Percentiles rank a stretch among this genome's conserved stretches.
Evolutionary conservation across 2,888 invertebrate species (phyloP).

Genomic region (Onthophagus sagittarius): DNA sequence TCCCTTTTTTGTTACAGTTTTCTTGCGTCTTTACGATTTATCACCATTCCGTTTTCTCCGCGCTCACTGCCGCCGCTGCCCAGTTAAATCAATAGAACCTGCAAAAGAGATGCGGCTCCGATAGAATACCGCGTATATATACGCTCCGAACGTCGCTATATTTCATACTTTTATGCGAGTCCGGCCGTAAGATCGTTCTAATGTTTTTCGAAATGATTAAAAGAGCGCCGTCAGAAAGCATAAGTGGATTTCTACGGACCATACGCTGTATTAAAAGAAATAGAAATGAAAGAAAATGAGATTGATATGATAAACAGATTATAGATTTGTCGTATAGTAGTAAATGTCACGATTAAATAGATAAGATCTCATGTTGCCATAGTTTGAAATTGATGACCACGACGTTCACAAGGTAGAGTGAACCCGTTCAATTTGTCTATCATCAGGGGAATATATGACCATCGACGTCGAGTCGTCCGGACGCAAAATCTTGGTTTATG

Average conservation of each 20-base stretch:
- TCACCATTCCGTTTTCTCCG: neutral
- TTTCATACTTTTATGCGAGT: neutral
- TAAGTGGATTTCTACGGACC: neutral
- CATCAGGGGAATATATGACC: neutral
- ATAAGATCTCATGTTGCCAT: neutral
- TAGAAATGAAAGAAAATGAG: too few relatives aligned
- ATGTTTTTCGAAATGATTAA: neutral
- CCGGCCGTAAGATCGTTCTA: neutral
- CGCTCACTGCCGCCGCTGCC: neutral
- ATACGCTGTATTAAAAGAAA: neutral
- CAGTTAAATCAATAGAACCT: slow-evolving; percentile 4
- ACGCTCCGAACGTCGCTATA: neutral
- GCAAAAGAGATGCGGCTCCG: neutral
- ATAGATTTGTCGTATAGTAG: neutral
- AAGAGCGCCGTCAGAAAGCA: neutral
- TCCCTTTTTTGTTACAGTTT: slow-evolving; percentile 7
- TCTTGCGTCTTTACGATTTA: neutral
- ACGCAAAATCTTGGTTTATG: neutral
- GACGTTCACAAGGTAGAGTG: neutral
- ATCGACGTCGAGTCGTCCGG: neutral
- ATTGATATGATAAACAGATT: neutral
- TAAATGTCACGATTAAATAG: neutral
- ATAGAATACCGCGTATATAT: neutral
- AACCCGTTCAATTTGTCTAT: neutral
- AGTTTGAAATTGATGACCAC: neutral